Evolutionary conservation across 2,888 invertebrate species (phyloP), one percentile per base, ranked within the genome.

Genomic region (Hemicrepidius hirtus): DNA sequence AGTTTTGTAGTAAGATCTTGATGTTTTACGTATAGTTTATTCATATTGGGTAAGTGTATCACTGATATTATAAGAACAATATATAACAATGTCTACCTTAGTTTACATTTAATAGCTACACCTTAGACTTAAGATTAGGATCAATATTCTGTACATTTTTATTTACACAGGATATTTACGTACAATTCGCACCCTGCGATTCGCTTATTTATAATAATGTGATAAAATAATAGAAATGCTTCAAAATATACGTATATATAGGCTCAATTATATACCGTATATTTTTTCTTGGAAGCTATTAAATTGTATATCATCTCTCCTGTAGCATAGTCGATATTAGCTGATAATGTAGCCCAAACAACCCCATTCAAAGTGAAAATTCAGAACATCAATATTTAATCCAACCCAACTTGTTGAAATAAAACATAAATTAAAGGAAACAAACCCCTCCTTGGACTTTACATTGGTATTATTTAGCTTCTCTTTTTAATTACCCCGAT

Each of bases 141-240:
- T 60, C 44, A 60, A 60, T 44, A 16, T 24, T 60, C 20, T 60
- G 60, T 60, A 60, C 60, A 68, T 65, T 37, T 40, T 55, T 73
- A 68, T 73, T 49, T 69, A 73, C 73, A 70, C 53, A 53, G 53
- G 65, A 53, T 73, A 74, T 68, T 74, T 81, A 80, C 76, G 76
- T 80, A 80, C 77, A 79, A 76, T 82, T 82, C 84, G 85, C 85
- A 85, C 85, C 85, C 77, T 84, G 84, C 85, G 85, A 85, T 85
- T 85, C 85, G 84, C 84, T 84, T 80, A 74, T 70, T 65, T 53
- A 53, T 70, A 62, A 69, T 49, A 64, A 69, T 37, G 40, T 63
- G 12, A 21, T 37, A 68, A 68, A 63, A 41, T 50, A 74, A 74
- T 20, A 71, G 76, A 70, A 71, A 76, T 71, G 76, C 69, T 75